Percentiles rank a stretch among this genome's conserved stretches.
phyloP scores from a whole-genome alignment of 2,888 invertebrate genomes.

The Cosmia pyralina region DNA sequence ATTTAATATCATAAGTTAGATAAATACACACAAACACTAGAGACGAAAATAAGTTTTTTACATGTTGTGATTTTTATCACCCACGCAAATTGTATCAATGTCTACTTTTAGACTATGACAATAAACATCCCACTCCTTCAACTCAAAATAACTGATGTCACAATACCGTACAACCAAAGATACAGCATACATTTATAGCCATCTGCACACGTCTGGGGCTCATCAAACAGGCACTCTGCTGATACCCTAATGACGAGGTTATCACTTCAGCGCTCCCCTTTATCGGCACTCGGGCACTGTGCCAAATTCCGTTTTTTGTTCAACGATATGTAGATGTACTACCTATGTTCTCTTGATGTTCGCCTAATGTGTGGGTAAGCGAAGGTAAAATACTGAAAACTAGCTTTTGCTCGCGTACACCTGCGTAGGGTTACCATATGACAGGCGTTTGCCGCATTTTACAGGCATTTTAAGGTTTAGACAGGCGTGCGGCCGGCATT shows the following conservation, averaged over 20 bases:
- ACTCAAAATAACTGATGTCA: constrained; percentile 4
- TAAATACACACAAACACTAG: too few relatives aligned
- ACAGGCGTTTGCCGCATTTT: too few relatives aligned
- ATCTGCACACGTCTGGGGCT: constrained; percentile 50
- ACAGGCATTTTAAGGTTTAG: too few relatives aligned
- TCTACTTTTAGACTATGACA: background rate
- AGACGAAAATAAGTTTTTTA: too few relatives aligned
- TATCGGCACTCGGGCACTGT: constrained; percentile 52
- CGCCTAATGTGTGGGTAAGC: background rate
- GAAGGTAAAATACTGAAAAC: too few relatives aligned
- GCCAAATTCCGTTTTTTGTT: constrained; percentile 57
- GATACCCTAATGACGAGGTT: constrained; percentile 63
- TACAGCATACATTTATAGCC: constrained; percentile 33
- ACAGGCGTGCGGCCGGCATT: too few relatives aligned
- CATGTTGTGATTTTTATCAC: background rate
- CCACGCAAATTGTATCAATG: constrained; percentile 1
- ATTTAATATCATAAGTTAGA: background rate
- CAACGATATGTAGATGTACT: constrained; percentile 1
- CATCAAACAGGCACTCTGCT: constrained; percentile 52
- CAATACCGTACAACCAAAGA: constrained; percentile 2
- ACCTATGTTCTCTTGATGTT: background rate
- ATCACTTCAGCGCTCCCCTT: constrained; percentile 47
- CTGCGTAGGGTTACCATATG: too few relatives aligned
- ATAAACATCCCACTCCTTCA: background rate
- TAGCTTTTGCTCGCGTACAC: too few relatives aligned